Percentiles rank a stretch among this genome's conserved stretches.
Conservation (phyloP, 2,797 vertebrate genomes). For the Galaxias olidus region DNA sequence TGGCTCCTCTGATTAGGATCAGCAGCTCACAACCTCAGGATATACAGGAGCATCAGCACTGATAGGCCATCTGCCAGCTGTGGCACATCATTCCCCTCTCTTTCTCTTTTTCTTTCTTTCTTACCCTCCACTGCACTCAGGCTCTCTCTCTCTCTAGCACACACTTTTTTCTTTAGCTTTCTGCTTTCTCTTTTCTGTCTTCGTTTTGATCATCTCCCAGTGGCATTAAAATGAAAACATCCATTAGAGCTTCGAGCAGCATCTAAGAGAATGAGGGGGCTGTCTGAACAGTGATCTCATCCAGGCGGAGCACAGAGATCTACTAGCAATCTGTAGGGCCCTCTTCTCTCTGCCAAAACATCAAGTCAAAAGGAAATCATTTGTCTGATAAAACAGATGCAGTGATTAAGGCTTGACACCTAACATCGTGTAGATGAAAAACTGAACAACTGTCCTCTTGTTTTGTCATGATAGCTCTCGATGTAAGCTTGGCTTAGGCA, state of each 20-base stretch:
- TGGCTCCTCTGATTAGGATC: constrained; percentile 58
- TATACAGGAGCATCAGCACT: constrained; percentile 56
- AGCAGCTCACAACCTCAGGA: constrained; percentile 63
- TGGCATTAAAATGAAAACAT: constrained; percentile 76
- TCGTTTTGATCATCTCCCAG: constrained; percentile 69
- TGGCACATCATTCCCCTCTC: constrained; percentile 47
- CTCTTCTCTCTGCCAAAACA: constrained; percentile 10
- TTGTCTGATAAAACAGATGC: constrained; percentile 58
- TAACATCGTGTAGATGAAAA: constrained; percentile 46
- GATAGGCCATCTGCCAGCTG: constrained; percentile 69
- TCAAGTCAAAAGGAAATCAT: constrained; percentile 48
- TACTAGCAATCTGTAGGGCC: constrained; percentile 38
- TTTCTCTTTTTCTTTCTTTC: constrained; percentile 3
- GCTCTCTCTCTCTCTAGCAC: constrained; percentile 9
- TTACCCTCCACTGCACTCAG: neutral
- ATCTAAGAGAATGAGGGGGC: constrained; percentile 53
- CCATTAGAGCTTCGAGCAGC: constrained; percentile 70
- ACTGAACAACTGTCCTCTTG: constrained; percentile 2
- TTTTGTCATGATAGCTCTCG: neutral
- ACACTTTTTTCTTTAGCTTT: constrained; percentile 19
- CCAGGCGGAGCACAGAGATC: constrained; percentile 56
- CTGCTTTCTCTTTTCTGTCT: constrained; percentile 21
- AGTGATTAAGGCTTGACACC: constrained; percentile 41
- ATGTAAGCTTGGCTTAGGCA: no score
- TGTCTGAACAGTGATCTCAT: constrained; percentile 62